Evolutionary conservation across 2,797 vertebrate genomes (phyloP).

Genomic region (Scarus forsteni): DNA sequence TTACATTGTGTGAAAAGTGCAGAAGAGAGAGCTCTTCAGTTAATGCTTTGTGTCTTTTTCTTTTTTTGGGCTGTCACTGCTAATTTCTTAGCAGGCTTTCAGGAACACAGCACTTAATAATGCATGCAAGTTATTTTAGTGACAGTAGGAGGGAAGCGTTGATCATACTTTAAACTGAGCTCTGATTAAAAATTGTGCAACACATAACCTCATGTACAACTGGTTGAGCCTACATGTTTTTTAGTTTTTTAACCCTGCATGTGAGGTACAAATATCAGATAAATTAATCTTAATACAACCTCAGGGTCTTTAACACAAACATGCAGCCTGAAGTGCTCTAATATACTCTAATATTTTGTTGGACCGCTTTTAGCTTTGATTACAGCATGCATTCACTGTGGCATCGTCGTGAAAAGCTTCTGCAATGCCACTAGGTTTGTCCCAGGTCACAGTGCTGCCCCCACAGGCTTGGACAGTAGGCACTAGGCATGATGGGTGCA

Average conservation of each 20-base stretch:
- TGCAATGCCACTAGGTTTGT: too few species aligned
- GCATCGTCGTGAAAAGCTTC: too few species aligned
- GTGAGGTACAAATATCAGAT: not conserved
- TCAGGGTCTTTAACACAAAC: not conserved
- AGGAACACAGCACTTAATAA: conserved; percentile 33
- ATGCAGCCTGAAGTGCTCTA: not conserved
- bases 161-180: conserved; percentile 16
- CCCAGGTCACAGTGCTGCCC: too few species aligned
- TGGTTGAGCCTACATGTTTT: conserved; percentile 7
- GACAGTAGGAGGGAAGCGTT: conserved; percentile 6
- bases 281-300: not conserved
- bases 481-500: too few species aligned
- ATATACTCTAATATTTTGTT: too few species aligned
- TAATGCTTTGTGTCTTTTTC: conserved; percentile 20
- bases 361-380: too few species aligned
- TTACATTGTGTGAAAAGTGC: conserved; percentile 7
- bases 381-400: too few species aligned
- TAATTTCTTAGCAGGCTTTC: conserved; percentile 38
- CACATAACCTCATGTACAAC: conserved; percentile 6
- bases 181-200: conserved; percentile 24
- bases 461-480: too few species aligned
- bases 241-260: not conserved
- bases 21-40: conserved; percentile 3
- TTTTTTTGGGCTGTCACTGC: conserved; percentile 18
- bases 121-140: conserved; percentile 33